These are phyloP conservation scores for Buphagus erythrorhynchus DNA, from an alignment of 2,797 vertebrate species.

Conservation along the genomic window DNA sequence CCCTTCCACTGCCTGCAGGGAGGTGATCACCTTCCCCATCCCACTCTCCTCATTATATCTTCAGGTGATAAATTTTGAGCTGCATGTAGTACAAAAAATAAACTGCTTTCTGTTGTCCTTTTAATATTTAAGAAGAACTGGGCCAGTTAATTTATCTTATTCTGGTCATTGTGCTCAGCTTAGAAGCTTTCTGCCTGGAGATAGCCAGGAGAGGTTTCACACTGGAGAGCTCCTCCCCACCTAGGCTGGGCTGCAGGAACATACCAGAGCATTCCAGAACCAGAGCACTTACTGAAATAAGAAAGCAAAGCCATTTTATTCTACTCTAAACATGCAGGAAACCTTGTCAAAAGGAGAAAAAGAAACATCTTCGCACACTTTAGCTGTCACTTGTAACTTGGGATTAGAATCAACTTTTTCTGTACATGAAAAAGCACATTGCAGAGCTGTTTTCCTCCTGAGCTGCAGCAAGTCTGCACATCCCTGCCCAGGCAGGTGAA, in stretches of 20 bases:
- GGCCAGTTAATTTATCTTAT: background rate
- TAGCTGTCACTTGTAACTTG: background rate
- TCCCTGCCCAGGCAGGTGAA: background rate
- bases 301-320: background rate
- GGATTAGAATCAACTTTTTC: background rate
- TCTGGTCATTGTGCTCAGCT: background rate
- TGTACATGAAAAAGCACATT: background rate
- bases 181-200: background rate
- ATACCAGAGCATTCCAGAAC: background rate
- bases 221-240: background rate
- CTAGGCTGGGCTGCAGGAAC: rapidly evolving
- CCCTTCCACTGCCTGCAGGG: background rate
- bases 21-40: background rate
- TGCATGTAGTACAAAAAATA: background rate
- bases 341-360: background rate
- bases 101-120: background rate
- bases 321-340: background rate
- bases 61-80: background rate
- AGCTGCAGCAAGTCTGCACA: slow-evolving; percentile 12
- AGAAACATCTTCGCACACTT: background rate
- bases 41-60: background rate
- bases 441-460: background rate
- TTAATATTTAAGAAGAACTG: background rate
- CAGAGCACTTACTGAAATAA: background rate
- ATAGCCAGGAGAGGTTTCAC: background rate